These are phyloP conservation scores for Stercorarius parasiticus DNA, from an alignment of 2,113 vertebrate genomes.

Conservation along the genomic window DNA sequence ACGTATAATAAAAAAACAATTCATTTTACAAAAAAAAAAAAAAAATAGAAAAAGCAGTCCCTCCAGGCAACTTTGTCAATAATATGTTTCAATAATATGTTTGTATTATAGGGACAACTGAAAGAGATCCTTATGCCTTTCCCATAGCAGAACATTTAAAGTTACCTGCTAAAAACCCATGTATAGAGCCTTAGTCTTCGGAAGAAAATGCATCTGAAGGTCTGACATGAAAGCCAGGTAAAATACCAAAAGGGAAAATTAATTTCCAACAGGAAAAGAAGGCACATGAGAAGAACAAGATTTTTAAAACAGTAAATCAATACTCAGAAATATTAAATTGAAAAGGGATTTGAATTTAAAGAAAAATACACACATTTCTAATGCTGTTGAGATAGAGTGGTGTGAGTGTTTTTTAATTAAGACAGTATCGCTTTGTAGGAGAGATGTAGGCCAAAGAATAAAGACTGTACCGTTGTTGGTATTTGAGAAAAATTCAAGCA, in stretches of 20 bases:
- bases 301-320: neutral
- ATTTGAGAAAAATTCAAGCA: constrained; percentile 43
- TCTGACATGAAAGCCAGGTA: neutral
- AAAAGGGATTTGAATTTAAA: neutral
- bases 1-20: neutral
- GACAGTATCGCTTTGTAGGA: neutral
- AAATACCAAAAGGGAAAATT: neutral
- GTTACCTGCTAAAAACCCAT: neutral
- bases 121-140: neutral
- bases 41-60: neutral
- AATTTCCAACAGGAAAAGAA: neutral
- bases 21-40: neutral
- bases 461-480: neutral
- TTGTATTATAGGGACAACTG: neutral
- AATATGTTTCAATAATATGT: too few relatives aligned
- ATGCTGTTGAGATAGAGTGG: neutral
- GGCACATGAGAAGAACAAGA: neutral
- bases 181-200: neutral
- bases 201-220: neutral
- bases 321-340: neutral
- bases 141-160: neutral
- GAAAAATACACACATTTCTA: neutral
- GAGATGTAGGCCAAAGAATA: neutral
- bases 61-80: neutral
- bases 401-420: neutral